Evolutionary conservation across 2,797 vertebrate genomes (phyloP).

Genomic region (Percopsis omiscomaycus): DNA sequence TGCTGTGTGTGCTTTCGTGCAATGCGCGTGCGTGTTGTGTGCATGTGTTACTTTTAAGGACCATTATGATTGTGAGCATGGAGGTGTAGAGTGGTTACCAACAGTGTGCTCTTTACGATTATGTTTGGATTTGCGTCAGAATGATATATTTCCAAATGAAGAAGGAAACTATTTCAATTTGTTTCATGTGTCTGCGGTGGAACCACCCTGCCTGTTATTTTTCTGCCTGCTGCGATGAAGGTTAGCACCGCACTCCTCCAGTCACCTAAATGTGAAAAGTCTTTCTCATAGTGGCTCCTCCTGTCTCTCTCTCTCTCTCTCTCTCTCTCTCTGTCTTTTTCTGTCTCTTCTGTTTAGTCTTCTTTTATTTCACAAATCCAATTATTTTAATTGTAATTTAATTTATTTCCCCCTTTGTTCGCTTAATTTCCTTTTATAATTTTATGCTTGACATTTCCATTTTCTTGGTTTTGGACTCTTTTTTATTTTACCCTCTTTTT

Average conservation of each 20-base stretch:
- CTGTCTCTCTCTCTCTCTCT: not conserved
- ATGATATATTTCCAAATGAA: slow-evolving; percentile 35
- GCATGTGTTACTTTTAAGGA: slow-evolving; percentile 2
- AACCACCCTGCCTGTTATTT: not conserved
- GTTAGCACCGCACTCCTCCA: not conserved
- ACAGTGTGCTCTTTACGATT: slow-evolving; percentile 16
- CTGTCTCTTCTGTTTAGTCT: not conserved
- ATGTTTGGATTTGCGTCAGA: slow-evolving; percentile 45
- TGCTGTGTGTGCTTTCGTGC: not conserved
- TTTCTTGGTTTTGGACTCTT: too few species aligned
- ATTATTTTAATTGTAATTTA: too few species aligned
- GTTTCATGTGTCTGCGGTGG: slow-evolving; percentile 8
- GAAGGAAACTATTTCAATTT: slow-evolving; percentile 23
- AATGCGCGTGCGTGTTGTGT: not conserved
- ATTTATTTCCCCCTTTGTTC: too few species aligned
- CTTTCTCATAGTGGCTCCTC: too few species aligned
- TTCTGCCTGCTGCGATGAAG: not conserved
- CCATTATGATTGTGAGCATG: slow-evolving; percentile 24
- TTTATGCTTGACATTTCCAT: too few species aligned
- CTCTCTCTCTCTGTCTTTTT: not conserved
- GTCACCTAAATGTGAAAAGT: not conserved
- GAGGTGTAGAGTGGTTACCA: slow-evolving; percentile 19
- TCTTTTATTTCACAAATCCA: too few species aligned
- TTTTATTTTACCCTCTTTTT: too few species aligned
- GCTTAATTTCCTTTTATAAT: too few species aligned